Conservation (phyloP, 1,140 invertebrate species). For the Linepithema humile region DNA sequence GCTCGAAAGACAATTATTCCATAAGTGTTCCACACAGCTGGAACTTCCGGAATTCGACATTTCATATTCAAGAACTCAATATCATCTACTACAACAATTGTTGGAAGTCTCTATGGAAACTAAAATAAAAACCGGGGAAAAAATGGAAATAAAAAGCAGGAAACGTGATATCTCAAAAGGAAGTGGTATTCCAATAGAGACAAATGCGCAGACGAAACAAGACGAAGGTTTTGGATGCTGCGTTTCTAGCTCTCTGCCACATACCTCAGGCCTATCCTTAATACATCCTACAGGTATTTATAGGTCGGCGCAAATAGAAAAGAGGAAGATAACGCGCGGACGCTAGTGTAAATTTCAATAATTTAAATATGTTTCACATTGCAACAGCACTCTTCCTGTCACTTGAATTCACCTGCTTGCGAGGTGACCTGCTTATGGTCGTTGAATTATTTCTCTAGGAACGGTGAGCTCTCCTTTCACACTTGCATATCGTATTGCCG, state of each 20-base stretch:
- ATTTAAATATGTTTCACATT: neutral
- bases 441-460: conserved; percentile 58
- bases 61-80: neutral
- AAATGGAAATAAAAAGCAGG: neutral
- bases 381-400: neutral
- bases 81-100: neutral
- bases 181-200: neutral
- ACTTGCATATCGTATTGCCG: neutral
- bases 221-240: neutral
- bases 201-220: neutral
- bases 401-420: conserved; percentile 20
- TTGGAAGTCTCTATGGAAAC: neutral
- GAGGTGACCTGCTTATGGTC: conserved; percentile 17
- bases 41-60: no score
- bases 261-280: neutral
- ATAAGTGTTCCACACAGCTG: neutral
- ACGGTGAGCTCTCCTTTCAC: conserved; percentile 12
- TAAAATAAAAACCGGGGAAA: neutral
- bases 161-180: neutral
- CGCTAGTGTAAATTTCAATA: neutral
- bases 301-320: neutral
- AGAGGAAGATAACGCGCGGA: neutral
- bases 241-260: neutral
- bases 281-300: neutral
- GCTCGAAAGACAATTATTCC: neutral